These are phyloP conservation scores for Spizaetus ornatus DNA, from an alignment of 2,113 vertebrate genomes.

Conservation along the genomic window DNA sequence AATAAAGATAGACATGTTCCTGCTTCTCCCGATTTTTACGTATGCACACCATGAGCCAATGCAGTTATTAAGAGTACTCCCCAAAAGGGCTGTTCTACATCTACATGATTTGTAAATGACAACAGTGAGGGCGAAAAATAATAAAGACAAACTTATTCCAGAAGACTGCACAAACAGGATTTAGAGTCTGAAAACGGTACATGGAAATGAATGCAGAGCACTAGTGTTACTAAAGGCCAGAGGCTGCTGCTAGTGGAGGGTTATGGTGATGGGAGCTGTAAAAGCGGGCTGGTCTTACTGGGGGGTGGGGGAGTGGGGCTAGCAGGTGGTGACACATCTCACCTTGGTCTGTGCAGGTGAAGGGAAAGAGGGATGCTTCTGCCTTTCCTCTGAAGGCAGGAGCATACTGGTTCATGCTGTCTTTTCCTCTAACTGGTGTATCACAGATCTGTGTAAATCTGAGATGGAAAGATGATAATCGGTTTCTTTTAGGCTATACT, in stretches of 20 bases:
- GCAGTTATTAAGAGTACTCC: not conserved
- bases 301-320: no score
- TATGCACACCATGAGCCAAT: not conserved
- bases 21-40: not conserved
- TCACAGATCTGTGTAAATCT: rapidly evolving
- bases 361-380: rapidly evolving
- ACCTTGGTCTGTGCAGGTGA: not conserved
- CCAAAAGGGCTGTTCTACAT: not conserved
- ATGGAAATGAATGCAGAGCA: not conserved
- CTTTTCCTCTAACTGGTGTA: not conserved
- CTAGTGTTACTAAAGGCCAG: not conserved
- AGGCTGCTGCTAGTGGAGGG: not conserved
- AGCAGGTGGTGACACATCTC: not conserved
- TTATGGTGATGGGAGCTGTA: not conserved
- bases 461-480: not conserved
- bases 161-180: not conserved
- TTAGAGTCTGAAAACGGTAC: not conserved
- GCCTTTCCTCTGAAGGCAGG: not conserved
- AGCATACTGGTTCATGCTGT: not conserved
- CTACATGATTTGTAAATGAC: not conserved
- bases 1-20: not conserved
- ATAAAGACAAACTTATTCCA: not conserved
- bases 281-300: rapidly evolving
- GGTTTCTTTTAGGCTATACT: not conserved
- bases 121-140: not conserved